These are phyloP conservation scores for Bibio marci DNA, from an alignment of 2,888 invertebrate species.

Conservation along the genomic window DNA sequence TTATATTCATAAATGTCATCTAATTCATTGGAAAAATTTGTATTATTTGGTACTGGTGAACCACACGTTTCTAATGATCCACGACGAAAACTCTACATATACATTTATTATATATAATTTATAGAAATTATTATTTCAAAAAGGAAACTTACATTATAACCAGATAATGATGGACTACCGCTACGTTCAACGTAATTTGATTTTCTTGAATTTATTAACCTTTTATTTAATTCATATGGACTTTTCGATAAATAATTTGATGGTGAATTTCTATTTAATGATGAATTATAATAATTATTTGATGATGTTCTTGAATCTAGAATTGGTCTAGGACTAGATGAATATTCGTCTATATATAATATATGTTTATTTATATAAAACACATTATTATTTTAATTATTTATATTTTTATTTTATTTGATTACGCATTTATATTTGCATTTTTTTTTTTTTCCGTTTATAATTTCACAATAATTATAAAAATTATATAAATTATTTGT, in stretches of 20 bases:
- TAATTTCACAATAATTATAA: too few species aligned
- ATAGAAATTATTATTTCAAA: not conserved
- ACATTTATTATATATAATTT: not conserved
- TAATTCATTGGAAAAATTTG: constrained; percentile 28
- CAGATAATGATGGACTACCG: constrained; percentile 22
- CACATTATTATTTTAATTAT: too few species aligned
- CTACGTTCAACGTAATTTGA: constrained; percentile 16
- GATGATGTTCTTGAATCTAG: constrained; percentile 21
- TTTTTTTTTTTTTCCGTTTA: too few species aligned
- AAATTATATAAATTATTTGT: too few species aligned
- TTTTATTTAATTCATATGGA: constrained; percentile 20
- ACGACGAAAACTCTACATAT: constrained; percentile 21
- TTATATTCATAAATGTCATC: constrained; percentile 28
- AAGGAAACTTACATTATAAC: constrained; percentile 15
- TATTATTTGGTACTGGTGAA: constrained; percentile 18
- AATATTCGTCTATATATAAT: not conserved
- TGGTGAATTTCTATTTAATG: constrained; percentile 17
- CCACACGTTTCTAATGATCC: constrained; percentile 18
- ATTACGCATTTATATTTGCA: too few species aligned
- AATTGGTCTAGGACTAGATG: constrained; percentile 26
- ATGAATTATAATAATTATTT: constrained; percentile 14
- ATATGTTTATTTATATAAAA: too few species aligned
- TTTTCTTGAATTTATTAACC: constrained; percentile 20
- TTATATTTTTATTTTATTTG: too few species aligned
- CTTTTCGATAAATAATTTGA: constrained; percentile 14